These are phyloP conservation scores for Xanthia togata DNA, from an alignment of 2,888 invertebrate genomes.

Conservation along the genomic window DNA sequence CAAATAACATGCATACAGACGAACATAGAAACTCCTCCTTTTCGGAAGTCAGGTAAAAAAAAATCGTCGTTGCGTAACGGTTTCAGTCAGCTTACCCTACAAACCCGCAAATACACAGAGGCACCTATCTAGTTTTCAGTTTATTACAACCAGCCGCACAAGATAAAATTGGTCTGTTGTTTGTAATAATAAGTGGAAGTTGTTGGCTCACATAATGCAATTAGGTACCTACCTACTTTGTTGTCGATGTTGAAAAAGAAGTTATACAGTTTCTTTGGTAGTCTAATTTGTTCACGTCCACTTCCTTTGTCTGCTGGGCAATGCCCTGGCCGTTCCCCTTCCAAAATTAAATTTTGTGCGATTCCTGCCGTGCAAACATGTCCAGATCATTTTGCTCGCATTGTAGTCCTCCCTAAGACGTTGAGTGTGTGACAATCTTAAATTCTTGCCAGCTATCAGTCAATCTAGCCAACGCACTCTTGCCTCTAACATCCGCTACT, in stretches of 20 bases:
- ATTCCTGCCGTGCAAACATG: background rate
- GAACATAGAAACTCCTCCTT: no score
- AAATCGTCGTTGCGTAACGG: background rate
- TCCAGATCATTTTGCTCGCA: background rate
- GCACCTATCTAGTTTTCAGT: background rate
- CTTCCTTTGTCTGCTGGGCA: background rate
- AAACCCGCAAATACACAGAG: background rate
- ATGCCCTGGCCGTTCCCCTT: background rate
- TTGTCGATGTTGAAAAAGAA: slow-evolving; percentile 6
- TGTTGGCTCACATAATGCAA: background rate
- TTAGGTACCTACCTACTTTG: background rate
- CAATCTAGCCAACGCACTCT: no score
- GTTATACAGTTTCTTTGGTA: background rate
- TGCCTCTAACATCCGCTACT: background rate
- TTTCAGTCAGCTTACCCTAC: background rate
- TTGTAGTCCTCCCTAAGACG: background rate
- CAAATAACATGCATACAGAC: no score
- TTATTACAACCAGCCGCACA: background rate
- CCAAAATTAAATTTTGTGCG: background rate
- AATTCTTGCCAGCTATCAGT: background rate
- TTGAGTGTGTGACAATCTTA: background rate
- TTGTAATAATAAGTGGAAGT: slow-evolving; percentile 15
- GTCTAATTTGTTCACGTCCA: background rate
- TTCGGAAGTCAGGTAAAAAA: background rate
- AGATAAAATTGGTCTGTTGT: slow-evolving; percentile 11